Base-by-base conservation (phyloP, 1,140 invertebrate species). In the Pogonognathellus flavescens region DNA sequence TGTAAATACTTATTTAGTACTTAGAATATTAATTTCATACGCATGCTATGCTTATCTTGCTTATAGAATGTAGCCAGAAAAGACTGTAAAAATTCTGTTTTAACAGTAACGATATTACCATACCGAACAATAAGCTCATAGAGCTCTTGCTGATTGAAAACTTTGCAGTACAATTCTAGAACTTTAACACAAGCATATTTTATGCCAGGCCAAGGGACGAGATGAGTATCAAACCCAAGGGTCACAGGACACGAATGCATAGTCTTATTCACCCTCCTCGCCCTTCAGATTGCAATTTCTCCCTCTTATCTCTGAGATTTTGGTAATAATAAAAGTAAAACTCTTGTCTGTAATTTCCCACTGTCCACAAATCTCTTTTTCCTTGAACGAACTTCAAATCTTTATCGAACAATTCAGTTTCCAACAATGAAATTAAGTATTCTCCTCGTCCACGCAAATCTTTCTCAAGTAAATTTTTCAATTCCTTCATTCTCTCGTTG, bases 121-220 rank as follows among this genome's bases (percentile, higher is more conserved):
- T 93, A 95, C 94, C 94, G 94, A 92, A 95, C 93, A 88, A 95
- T 94, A 89, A 95, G 92, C 90, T 95, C 94, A 90, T 95, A 93
- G 82, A 95, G 92, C 91, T 95, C 94, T 90, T 94, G 93, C 89
- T 94, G 93, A 89, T 95, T 94, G 91, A 96, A 96, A 87, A 96
- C 95, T 90, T 95, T 95, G 91, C 94, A 95, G 90, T 96, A 96
- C 60, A 95, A 92, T 89, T 95, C 94, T 62, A 96, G 91, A 70
- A 96, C 94, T 91, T 94, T 93, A 84, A 96, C 93, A 91, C 95
- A 96, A 88, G 94, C 93, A 90, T 94, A 94, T 86, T 93, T 93
- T 90, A 96, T 93, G 20, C 95, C 95, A 8, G 94, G 93, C 95
- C 95, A 95, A 62, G 94, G 94, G 80, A 93, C 90, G 18, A 93